phyloP scores from a whole-genome alignment of 2,888 invertebrate genomes.

The Alloscopus bannaensis region DNA sequence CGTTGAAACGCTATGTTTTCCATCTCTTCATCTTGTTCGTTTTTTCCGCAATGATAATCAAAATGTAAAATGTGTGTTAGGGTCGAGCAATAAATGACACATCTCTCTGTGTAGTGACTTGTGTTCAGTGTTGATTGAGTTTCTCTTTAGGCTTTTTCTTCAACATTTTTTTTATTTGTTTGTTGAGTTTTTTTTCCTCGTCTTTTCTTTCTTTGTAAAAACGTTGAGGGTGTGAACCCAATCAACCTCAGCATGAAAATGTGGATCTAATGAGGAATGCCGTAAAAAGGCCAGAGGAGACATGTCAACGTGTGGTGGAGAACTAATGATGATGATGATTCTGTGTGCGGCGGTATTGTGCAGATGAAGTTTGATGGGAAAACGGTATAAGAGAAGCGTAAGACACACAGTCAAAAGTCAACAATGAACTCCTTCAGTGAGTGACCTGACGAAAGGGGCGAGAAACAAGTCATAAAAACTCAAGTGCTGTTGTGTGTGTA shows the following conservation, averaged over 20 bases:
- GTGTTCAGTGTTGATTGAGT: neutral
- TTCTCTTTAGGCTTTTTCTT: neutral
- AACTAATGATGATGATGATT: neutral
- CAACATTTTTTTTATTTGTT: neutral
- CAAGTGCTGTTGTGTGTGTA: no score
- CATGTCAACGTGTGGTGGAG: neutral
- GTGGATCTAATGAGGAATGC: neutral
- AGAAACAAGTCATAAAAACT: neutral
- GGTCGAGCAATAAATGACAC: neutral
- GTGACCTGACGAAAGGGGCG: neutral
- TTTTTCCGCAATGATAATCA: neutral
- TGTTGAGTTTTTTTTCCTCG: neutral
- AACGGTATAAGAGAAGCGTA: no score
- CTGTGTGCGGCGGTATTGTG: no score
- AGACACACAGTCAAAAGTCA: neutral
- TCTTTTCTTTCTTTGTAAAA: no score
- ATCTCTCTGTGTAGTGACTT: neutral
- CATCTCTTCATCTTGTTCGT: neutral
- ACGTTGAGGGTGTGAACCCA: neutral
- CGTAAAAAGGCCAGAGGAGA: constrained; percentile 1
- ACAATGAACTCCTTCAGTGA: neutral
- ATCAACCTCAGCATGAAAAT: neutral
- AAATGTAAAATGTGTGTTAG: neutral
- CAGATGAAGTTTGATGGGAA: no score
- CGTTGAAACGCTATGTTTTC: neutral